Conservation (phyloP, 2,797 vertebrate genomes). For the Crotalus adamanteus region DNA sequence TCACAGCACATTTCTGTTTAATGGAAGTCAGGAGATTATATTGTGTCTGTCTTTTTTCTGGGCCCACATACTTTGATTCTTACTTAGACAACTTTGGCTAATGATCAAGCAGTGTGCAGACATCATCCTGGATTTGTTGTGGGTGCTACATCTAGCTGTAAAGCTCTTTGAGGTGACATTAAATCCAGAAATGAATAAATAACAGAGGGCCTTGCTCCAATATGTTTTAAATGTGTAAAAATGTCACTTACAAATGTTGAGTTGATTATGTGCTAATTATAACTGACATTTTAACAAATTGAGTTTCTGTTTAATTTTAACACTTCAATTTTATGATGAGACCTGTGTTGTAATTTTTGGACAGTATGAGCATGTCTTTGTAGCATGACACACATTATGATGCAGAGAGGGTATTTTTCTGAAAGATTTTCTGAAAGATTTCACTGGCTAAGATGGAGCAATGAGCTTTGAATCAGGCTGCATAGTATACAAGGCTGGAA, state of each 20-base stretch:
- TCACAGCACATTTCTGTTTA: not conserved
- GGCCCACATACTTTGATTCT: constrained; percentile 18
- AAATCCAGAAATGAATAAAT: constrained; percentile 14
- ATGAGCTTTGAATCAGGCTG: not conserved
- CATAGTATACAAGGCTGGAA: not conserved
- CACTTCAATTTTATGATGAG: not conserved
- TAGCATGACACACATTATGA: not conserved
- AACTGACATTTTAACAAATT: constrained; percentile 29
- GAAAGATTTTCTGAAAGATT: not conserved
- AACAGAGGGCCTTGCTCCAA: not conserved
- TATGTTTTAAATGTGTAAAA: constrained; percentile 28
- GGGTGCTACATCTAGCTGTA: constrained; percentile 7
- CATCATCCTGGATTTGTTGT: constrained; percentile 15
- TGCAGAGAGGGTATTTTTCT: not conserved
- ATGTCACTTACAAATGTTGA: constrained; percentile 27
- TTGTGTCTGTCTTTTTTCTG: constrained; percentile 20
- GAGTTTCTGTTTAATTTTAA: not conserved
- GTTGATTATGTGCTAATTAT: constrained; percentile 27
- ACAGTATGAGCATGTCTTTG: not conserved
- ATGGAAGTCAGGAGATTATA: constrained; percentile 17
- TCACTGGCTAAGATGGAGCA: not conserved
- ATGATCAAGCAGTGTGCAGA: constrained; percentile 12
- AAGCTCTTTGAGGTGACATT: constrained; percentile 3
- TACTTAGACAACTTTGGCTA: constrained; percentile 14
- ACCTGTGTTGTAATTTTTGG: constrained; percentile 63